These are phyloP conservation scores for Brotula barbata DNA, from an alignment of 2,797 vertebrate genomes.

Conservation along the genomic window DNA sequence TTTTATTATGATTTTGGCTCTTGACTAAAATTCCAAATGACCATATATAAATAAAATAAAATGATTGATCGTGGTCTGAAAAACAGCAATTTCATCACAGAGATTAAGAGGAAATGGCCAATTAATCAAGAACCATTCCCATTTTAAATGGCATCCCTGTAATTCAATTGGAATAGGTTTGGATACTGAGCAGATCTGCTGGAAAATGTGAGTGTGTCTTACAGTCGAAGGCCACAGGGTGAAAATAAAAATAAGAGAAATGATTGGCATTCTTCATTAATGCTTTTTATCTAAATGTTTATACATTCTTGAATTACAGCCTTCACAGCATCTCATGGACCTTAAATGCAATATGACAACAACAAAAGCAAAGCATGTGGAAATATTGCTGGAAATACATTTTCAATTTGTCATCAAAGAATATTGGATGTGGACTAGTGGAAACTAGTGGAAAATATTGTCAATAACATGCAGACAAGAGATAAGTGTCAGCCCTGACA, in stretches of 20 bases:
- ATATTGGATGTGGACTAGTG: background rate
- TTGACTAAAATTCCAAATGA: constrained; percentile 46
- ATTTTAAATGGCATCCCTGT: constrained; percentile 15
- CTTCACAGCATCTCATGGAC: too few relatives aligned
- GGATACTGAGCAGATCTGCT: constrained; percentile 7
- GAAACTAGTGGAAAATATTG: background rate
- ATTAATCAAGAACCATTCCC: constrained; percentile 41
- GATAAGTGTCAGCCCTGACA: background rate
- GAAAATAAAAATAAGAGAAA: constrained; percentile 9
- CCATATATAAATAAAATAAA: constrained; percentile 37
- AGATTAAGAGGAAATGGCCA: constrained; percentile 40
- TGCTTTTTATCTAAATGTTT: too few relatives aligned
- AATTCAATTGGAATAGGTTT: constrained; percentile 17
- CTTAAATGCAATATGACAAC: too few relatives aligned
- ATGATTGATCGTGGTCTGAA: constrained; percentile 42
- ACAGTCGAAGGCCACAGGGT: constrained; percentile 2
- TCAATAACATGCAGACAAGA: background rate
- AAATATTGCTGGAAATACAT: too few relatives aligned
- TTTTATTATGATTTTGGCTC: constrained; percentile 40
- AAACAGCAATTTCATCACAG: constrained; percentile 40
- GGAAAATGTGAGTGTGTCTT: constrained; percentile 20
- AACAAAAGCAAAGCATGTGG: too few relatives aligned
- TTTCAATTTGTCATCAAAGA: background rate
- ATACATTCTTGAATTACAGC: too few relatives aligned
- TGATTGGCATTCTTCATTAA: too few relatives aligned